Percentiles rank a stretch among this genome's conserved stretches.
Evolutionary conservation across 2,888 invertebrate species (phyloP).

Genomic region (Hydrotaea diabolus): DNA sequence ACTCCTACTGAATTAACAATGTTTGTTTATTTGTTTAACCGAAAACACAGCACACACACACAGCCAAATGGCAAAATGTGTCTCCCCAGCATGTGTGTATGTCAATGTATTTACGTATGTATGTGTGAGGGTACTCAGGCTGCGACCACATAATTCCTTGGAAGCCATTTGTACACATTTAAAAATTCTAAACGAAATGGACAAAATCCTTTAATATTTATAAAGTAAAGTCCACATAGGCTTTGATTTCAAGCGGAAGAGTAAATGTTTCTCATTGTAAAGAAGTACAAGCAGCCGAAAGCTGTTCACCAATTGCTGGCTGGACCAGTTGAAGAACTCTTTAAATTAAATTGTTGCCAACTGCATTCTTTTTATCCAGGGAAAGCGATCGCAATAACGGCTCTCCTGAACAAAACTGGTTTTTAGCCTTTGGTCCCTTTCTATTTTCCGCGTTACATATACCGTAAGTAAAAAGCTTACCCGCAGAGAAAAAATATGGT

Average conservation of each 20-base stretch:
- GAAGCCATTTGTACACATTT: constrained; percentile 7
- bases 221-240: neutral
- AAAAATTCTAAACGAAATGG: neutral
- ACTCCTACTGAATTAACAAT: constrained; percentile 53
- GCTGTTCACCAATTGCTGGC: no score
- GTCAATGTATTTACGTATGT: neutral
- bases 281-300: no score
- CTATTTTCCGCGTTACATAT: no score
- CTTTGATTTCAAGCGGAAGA: neutral
- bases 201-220: neutral
- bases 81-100: neutral
- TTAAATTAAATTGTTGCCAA: no score
- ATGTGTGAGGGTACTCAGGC: neutral
- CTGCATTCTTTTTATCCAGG: no score
- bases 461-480: no score
- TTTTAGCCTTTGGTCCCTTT: no score
- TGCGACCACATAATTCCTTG: constrained; percentile 6
- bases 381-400: no score
- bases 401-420: no score
- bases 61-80: neutral
- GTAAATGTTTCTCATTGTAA: no score
- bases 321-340: no score
- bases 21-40: constrained; percentile 52
- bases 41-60: constrained; percentile 8
- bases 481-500: no score